Evolutionary conservation across 2,888 invertebrate species (phyloP), one percentile per base, ranked within the genome.

Genomic region (Cremastobaeus sp.): DNA sequence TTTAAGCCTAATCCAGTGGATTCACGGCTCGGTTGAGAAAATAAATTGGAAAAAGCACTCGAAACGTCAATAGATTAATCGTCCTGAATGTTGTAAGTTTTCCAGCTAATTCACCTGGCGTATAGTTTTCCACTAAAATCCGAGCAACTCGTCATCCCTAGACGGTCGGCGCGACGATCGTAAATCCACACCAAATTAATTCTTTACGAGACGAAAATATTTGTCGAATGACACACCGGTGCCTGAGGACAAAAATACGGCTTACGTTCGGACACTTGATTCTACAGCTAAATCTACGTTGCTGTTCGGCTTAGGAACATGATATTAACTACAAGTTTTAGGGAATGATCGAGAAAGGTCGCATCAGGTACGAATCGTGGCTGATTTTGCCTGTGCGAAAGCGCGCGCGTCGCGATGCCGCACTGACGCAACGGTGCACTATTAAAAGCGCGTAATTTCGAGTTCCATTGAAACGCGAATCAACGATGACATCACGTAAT

Each of bases 401-500:
- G n/a, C n/a, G n/a, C n/a, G n/a, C n/a, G n/a, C n/a, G n/a, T n/a
- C n/a, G n/a, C n/a, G n/a, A n/a, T n/a, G 25, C 8, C 8, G 3
- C 37, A 18, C 48, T 43, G 52, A 62, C 43, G 18, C 41, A 52
- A 62, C 34, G 20, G 9, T 6, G 30, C 25, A 32, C 41, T 66
- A 48, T 68, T 35, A 50, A 50, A 41, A 30, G 28, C 18, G 21
- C 17, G 55, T 50, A 50, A 66, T 66, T 57, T 48, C 21, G 66
- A 45, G 59, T 69, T 60, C 47, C 68, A 60, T 47, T 54, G 54
- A 69, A 69, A 69, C 71, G 48, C 54, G 71, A 47, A 71, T 71
- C 71, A 71, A 65, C 71, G 71, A 64, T 72, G 72, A 66, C 72
- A 72, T 72, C 72, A 72, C 60, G 45, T 66, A 55, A 72, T 72